Evolutionary conservation across 1,140 invertebrate species (phyloP).

Genomic region (Drosophila insularis): DNA sequence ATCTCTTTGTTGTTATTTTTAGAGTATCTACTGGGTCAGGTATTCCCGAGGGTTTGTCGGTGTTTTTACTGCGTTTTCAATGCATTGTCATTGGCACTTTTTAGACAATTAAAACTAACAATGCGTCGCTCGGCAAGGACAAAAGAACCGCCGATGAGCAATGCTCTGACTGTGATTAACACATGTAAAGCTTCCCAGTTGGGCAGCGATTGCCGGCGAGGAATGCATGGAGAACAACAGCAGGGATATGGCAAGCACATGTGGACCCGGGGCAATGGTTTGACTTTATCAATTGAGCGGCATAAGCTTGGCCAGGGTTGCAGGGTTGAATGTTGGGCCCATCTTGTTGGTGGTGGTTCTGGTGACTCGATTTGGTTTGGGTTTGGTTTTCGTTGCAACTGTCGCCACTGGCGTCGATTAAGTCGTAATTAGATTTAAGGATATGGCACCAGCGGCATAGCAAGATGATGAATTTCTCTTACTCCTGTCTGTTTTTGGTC

Average conservation of each 20-base stretch:
- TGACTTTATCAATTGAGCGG: conserved; percentile 81
- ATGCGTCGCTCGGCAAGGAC: conserved; percentile 48
- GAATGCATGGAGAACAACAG: conserved; percentile 31
- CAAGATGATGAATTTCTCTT: conserved; percentile 80
- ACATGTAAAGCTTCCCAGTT: conserved; percentile 76
- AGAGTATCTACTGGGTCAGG: not conserved
- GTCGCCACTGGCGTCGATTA: conserved; percentile 81
- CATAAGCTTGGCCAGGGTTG: conserved; percentile 63
- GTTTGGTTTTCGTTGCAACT: conserved; percentile 69
- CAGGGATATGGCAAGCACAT: conserved; percentile 51
- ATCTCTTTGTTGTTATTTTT: too few species aligned
- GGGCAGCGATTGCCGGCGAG: conserved; percentile 35
- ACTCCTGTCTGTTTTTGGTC: conserved; percentile 28
- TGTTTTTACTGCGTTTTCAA: conserved; percentile 7
- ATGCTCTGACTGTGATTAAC: conserved; percentile 75
- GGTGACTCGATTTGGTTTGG: not conserved
- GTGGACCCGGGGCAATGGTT: conserved; percentile 53
- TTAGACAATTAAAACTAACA: conserved; percentile 79
- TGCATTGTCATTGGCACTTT: conserved; percentile 65
- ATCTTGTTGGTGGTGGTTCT: conserved; percentile 26
- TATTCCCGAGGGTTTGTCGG: not conserved
- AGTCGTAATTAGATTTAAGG: conserved; percentile 83
- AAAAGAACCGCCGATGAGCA: conserved; percentile 44
- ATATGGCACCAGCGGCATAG: conserved; percentile 80
- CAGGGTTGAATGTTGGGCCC: conserved; percentile 38